Base-by-base conservation (phyloP, 2,888 invertebrate genomes). In the Cephus runcator region DNA sequence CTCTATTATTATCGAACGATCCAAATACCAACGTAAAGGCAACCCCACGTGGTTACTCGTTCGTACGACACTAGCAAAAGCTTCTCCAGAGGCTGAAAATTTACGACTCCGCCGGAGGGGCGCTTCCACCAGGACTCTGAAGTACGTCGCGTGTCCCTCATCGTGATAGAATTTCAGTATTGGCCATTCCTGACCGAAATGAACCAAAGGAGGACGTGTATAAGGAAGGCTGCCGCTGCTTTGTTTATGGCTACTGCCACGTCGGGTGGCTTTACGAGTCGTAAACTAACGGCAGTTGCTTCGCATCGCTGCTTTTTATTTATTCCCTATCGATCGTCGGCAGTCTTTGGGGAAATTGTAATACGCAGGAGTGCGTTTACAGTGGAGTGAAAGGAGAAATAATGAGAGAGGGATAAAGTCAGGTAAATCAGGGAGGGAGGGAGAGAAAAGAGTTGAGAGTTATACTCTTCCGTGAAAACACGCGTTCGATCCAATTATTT, bases 241-340 rank as follows among this genome's bases (percentile, higher is more conserved):
- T 23, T 56, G 56, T 56, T 56, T 56, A 56, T 56, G 23, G 56
- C 23, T 9, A 3, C 56, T 23, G 56, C 56, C 82, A 30, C 36
- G 30, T n/a, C 34, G 71, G 75, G 69, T 78, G 79, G 80, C 33
- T 83, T 84, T 78, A 81, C 81, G 82, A 79, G 77, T 80, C 30
- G 71, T 76, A 79, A 79, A 79, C 79, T 73, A 80, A 80, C 79
- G 80, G 83, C 84, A 79, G 78, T 80, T 81, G 69, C 79, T 56
- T 23, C 23, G 56, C 56, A 23, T 71, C 75, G 69, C 34, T 76
- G 79, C 84, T 77, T 79, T 79, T 73, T 73, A 77, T 83, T 83
- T 82, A 83, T 83, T 79, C 78, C 73, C 75, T 78, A 81, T 82
- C 84, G 78, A 83, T 81, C 84, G 73, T 73, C 69, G 71, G 40